Conservation (phyloP, 2,113 vertebrate genomes). For the Bungarus multicinctus region DNA sequence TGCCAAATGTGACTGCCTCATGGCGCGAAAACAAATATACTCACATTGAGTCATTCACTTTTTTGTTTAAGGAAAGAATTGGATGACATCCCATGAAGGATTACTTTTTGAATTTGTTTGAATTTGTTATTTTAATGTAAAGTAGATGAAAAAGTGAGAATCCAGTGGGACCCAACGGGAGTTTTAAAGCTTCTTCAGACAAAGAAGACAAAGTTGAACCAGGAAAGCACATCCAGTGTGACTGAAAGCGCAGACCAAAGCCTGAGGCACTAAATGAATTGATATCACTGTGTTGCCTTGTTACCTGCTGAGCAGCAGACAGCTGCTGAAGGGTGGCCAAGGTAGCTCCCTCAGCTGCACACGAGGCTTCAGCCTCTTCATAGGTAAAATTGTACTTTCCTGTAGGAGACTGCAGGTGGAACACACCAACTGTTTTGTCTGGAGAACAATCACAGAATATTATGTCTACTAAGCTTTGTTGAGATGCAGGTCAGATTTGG, state of each 20-base stretch:
- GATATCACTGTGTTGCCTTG: neutral
- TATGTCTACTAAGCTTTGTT: neutral
- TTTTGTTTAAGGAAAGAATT: neutral
- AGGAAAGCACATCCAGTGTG: too few species aligned
- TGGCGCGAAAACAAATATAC: neutral
- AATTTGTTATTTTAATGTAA: neutral
- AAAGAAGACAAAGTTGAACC: too few species aligned
- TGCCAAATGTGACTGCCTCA: neutral
- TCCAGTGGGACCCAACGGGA: neutral
- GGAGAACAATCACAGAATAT: slow-evolving; percentile 6
- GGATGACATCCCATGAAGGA: too few species aligned
- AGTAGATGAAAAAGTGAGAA: neutral
- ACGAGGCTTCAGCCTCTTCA: slow-evolving; percentile 74
- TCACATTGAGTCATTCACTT: neutral
- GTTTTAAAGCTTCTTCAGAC: neutral
- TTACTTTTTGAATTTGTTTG: neutral
- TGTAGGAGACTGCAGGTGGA: slow-evolving; percentile 80
- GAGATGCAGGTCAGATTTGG: neutral
- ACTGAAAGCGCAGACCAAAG: neutral
- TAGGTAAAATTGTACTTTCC: slow-evolving; percentile 85
- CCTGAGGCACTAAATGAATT: neutral
- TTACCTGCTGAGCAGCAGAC: slow-evolving; percentile 89
- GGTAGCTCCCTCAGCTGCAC: slow-evolving; percentile 75
- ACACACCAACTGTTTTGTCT: slow-evolving; percentile 90
- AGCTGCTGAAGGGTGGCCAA: slow-evolving; percentile 84